Percentiles rank a stretch among this genome's conserved stretches.
Conservation (phyloP, 2,113 vertebrate genomes). For the Psittacara wagleri region DNA sequence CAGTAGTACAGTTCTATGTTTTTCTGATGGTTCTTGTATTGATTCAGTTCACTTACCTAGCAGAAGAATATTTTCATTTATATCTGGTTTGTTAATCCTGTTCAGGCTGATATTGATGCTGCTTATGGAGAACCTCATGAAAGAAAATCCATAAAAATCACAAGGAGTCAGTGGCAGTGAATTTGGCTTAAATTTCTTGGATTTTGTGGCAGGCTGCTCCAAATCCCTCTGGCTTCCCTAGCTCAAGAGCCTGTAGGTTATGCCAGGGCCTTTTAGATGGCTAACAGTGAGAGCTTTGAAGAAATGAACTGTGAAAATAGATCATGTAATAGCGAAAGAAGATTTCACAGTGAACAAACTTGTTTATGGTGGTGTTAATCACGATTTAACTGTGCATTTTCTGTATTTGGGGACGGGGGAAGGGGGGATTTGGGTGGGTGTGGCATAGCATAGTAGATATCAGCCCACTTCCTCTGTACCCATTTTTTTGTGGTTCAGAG, state of each 20-base stretch:
- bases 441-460: not conserved
- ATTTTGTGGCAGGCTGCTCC: not conserved
- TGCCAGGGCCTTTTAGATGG: not conserved
- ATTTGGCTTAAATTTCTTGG: not conserved
- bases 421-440: not conserved
- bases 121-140: not conserved
- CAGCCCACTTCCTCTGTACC: not conserved
- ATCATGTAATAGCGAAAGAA: not conserved
- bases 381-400: not conserved
- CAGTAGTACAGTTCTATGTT: not conserved
- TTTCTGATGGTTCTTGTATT: not conserved
- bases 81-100: not conserved
- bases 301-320: not conserved
- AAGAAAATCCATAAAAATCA: rapidly evolving
- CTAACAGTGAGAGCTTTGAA: not conserved
- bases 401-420: rapidly evolving
- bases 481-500: not conserved
- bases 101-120: not conserved
- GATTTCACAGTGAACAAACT: not conserved
- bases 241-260: not conserved
- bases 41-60: not conserved
- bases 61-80: not conserved
- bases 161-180: not conserved
- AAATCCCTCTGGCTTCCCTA: not conserved
- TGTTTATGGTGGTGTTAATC: not conserved